phyloP scores from a whole-genome alignment of 1,140 invertebrate species.

The Lasioglossum albipes region DNA sequence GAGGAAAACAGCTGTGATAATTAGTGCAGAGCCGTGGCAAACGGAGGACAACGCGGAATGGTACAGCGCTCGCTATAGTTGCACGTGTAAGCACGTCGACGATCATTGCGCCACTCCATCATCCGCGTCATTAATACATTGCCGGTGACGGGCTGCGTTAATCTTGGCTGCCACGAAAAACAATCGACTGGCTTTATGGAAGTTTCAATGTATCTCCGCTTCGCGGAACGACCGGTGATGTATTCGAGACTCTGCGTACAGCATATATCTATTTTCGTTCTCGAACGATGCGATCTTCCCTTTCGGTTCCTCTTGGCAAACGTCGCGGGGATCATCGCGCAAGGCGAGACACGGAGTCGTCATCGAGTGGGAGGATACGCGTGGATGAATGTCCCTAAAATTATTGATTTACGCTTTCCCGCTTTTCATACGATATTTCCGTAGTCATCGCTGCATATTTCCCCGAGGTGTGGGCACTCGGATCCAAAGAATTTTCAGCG shows the following conservation, averaged over 20 bases:
- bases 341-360: not conserved
- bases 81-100: conserved; percentile 17
- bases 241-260: not conserved
- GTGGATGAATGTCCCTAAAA: no score
- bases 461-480: no score
- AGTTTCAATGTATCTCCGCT: conserved; percentile 7
- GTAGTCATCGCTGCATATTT: no score
- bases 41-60: not conserved
- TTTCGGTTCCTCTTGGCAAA: not conserved
- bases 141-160: conserved; percentile 21
- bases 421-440: not conserved
- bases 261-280: conserved; percentile 7
- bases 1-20: conserved; percentile 33
- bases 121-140: conserved; percentile 34
- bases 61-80: not conserved
- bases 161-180: conserved; percentile 35
- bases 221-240: not conserved
- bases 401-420: no score
- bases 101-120: conserved; percentile 30
- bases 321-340: not conserved
- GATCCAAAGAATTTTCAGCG: no score
- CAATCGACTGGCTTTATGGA: conserved; percentile 19
- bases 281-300: not conserved
- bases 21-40: conserved; percentile 6
- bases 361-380: not conserved